phyloP scores from a whole-genome alignment of 1,140 invertebrate genomes.

The Conus betulinus region DNA sequence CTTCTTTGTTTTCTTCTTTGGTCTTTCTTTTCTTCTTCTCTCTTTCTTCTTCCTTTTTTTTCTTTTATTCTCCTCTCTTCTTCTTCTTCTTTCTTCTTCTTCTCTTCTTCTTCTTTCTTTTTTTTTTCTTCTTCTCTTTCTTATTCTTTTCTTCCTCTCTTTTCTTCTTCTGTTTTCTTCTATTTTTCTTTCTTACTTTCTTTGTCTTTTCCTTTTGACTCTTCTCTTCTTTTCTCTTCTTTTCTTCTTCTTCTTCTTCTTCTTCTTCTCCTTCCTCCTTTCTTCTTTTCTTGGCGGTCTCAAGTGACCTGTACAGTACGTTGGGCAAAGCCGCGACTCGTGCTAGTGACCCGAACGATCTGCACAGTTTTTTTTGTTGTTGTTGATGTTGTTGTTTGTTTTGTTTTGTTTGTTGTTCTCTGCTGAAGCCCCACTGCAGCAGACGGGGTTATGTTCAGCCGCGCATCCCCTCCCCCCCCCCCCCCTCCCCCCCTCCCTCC shows the following conservation, averaged over 20 bases:
- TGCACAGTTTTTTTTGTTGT: too few species aligned
- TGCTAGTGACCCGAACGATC: too few species aligned
- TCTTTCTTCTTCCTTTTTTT: neutral
- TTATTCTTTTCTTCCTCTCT: neutral
- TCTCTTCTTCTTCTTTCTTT: neutral
- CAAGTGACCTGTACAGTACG: too few species aligned
- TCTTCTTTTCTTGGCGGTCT: too few species aligned
- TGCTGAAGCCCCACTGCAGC: too few species aligned
- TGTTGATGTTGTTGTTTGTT: too few species aligned
- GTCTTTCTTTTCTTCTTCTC: neutral
- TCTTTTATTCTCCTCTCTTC: neutral
- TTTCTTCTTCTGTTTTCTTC: neutral
- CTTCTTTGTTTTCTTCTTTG: neutral
- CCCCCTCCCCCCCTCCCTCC: too few species aligned
- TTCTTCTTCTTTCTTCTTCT: neutral
- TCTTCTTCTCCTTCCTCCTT: too few species aligned
- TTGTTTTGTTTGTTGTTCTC: too few species aligned
- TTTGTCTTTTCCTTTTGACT: neutral
- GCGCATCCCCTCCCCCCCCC: too few species aligned
- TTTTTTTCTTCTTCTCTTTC: constrained; percentile 2
- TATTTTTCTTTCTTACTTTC: neutral
- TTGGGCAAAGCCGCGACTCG: too few species aligned
- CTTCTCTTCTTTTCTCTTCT: neutral
- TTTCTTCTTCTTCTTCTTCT: constrained; percentile 9
- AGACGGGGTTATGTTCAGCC: too few species aligned